phyloP scores from a whole-genome alignment of 2,888 invertebrate species.

The Drosophila rellima region DNA sequence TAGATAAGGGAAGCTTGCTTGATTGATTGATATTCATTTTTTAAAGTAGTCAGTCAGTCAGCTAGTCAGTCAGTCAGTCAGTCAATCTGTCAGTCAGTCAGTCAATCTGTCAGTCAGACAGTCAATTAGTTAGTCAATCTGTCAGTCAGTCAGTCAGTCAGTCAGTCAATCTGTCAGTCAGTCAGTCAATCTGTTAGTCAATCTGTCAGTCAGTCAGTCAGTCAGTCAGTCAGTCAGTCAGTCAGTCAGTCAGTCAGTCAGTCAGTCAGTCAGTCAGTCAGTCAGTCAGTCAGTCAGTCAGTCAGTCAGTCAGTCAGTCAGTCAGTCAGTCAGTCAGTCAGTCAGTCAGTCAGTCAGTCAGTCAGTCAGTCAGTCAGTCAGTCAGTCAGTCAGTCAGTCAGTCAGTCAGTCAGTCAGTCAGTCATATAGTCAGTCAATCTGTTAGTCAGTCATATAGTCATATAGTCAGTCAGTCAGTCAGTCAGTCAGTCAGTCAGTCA shows the following conservation, averaged over 20 bases:
- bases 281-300: conserved; percentile 20
- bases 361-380: conserved; percentile 20
- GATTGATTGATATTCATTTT: neutral
- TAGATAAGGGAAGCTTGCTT: neutral
- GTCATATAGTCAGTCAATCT: too few relatives aligned
- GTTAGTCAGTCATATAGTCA: conserved; percentile 22
- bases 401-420: conserved; percentile 11
- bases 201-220: conserved; percentile 29
- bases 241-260: too few relatives aligned
- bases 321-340: conserved; percentile 3
- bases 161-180: conserved; percentile 50
- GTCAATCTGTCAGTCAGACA: conserved; percentile 20
- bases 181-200: too few relatives aligned
- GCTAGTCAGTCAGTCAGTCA: too few relatives aligned
- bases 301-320: too few relatives aligned
- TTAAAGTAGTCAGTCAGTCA: too few relatives aligned
- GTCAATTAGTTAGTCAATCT: too few relatives aligned
- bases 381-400: too few relatives aligned
- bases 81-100: conserved; percentile 26
- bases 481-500: conserved; percentile 29
- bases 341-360: conserved; percentile 27
- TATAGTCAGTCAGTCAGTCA: conserved; percentile 14
- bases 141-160: too few relatives aligned
- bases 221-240: conserved; percentile 21
- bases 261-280: too few relatives aligned